Percentiles rank a stretch among this genome's conserved stretches.
phyloP scores from a whole-genome alignment of 2,113 vertebrate genomes.

The Zosterops japonicus region DNA sequence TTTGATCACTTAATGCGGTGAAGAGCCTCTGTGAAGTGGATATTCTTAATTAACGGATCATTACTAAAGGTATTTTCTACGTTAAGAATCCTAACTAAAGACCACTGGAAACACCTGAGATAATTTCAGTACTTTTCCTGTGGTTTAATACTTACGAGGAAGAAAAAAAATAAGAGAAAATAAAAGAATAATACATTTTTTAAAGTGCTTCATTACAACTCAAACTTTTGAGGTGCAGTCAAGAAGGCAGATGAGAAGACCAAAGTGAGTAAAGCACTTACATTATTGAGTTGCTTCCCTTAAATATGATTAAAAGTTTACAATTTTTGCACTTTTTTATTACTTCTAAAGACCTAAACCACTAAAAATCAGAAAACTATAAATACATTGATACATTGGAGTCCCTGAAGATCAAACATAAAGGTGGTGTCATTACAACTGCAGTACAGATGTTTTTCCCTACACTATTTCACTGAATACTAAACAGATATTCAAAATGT shows the following conservation, averaged over 20 bases:
- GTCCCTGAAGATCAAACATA: not conserved
- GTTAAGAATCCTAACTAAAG: not conserved
- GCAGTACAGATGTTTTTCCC: slow-evolving; percentile 55
- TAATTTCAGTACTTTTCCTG: not conserved
- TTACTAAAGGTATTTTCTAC: not conserved
- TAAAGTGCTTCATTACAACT: not conserved
- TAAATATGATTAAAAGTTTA: not conserved
- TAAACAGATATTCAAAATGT: slow-evolving; percentile 30
- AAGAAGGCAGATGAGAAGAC: not conserved
- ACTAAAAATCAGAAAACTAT: not conserved
- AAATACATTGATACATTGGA: not conserved
- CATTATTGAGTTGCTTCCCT: not conserved
- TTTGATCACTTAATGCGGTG: not conserved
- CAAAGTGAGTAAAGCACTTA: not conserved
- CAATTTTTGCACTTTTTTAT: not conserved
- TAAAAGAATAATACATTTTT: not conserved
- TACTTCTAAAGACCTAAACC: not conserved
- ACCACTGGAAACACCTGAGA: not conserved
- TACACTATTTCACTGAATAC: slow-evolving; percentile 11
- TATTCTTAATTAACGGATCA: not conserved
- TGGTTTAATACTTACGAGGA: not conserved
- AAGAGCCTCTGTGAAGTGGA: not conserved
- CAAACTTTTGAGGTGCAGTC: not conserved
- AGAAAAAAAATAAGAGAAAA: not conserved
- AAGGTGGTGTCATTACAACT: slow-evolving; percentile 60